Evolutionary conservation across 2,797 vertebrate genomes (phyloP), one percentile per base, ranked within the genome.

Genomic region (Pseudocheirus occidentalis): DNA sequence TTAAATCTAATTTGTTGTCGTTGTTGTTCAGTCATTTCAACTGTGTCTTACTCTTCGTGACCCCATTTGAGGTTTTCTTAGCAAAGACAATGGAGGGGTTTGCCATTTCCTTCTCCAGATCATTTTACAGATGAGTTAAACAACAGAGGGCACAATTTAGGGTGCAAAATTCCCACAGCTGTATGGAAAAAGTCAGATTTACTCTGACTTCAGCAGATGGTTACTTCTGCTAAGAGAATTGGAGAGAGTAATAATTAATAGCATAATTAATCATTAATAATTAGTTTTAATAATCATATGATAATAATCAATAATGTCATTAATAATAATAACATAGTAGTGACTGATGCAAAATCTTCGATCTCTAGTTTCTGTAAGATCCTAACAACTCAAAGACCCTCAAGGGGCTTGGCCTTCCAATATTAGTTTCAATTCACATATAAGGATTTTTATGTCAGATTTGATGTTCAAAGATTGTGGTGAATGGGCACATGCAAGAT

Each of bases 111-210:
- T n/a, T 73, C 34, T 73, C 18, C 0, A 24, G n/a, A 18, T 73
- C 16, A 40, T 40, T 73, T 73, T 73, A 73, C 5, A 73, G 18
- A 21, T 40, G 7, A 73, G 66, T 16, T 6, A 40, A 73, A 73
- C 34, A 94, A 54, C 94, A 57, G 50, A 81, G 55, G 10, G 28
- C 73, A 0, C 90, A 11, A 91, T 40, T 90, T 96, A 40, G 18
- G 2, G 1, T 81, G 66, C 34, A 50, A 91, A 27, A 90, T 95
- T 90, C 91, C 9, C 66, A 94, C 1, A 1, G 24, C 5, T 55
- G 40, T 57, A 14, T 57, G 93, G 66, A 95, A 93, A 91, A 96
- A 73, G n/a, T 40, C n/a, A 73, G 66, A 73, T 0, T 87, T 87
- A 46, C 2, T 31, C 40, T 27, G 3, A 46, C 21, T 46, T 46